Base-by-base conservation (phyloP, 2,113 vertebrate species). In the Siphamia tubifer region DNA sequence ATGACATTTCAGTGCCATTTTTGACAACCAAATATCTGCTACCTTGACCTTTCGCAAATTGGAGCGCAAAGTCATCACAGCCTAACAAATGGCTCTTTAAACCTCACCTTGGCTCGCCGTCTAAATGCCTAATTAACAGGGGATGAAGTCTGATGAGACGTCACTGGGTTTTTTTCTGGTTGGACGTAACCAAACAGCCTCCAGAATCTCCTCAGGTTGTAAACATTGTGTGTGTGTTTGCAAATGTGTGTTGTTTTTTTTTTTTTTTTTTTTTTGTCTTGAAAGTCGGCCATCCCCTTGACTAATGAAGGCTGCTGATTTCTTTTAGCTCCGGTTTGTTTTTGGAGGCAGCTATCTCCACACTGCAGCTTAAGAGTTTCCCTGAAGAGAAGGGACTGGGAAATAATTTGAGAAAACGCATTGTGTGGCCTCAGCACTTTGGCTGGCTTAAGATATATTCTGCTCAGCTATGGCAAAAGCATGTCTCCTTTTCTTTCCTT, bases 1-100 rank as follows among this genome's bases (percentile, higher is more conserved):
- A 64, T 93, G 92, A 92, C 92, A 92, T 93, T 92, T 92, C 24
- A 49, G 53, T 87, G 84, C 82, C 84, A 81, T 88, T 89, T 91
- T 88, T 91, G 88, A 91, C 88, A 86, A 82, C 79, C 88, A 77
- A 87, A 86, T 81, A 89, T 89, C 90, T 65, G 56, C 89, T 73
- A 90, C 86, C 88, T 92, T 88, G 92, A 93, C 92, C 92, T 94
- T 94, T 89, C 31, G 45, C 91, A 92, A 92, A 93, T 92, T 92
- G 91, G 91, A 83, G 75, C 45, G 85, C 83, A 70, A 83, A 92
- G 87, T 90, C 86, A 85, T 92, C 86, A 91, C 90, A 72, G 85
- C 64, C 75, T 28, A 78, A 89, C 89, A 89, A 91, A 89, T 82
- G 9, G 71, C 81, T 74, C 63, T 80, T 79, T 87, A 82, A 83